phyloP scores from a whole-genome alignment of 2,797 vertebrate genomes.

The Heliangelus exortis region DNA sequence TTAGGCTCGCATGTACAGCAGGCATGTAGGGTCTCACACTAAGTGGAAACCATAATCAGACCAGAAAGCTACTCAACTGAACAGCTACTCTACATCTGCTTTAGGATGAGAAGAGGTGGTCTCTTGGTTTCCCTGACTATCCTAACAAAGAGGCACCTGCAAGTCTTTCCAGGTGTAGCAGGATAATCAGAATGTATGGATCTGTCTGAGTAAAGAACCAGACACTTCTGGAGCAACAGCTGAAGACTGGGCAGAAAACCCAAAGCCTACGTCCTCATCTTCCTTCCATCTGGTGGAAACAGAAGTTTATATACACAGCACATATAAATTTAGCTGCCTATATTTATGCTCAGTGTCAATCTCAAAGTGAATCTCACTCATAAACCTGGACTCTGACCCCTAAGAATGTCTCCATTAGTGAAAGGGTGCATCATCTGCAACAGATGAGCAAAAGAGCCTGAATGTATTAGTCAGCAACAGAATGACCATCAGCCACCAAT shows the following conservation, averaged over 20 bases:
- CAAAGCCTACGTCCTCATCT: background rate
- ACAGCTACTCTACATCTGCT: background rate
- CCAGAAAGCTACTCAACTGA: background rate
- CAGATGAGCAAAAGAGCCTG: background rate
- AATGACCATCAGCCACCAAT: background rate
- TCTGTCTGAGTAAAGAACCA: background rate
- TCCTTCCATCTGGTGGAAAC: background rate
- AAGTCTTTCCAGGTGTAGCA: background rate
- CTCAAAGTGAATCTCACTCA: background rate
- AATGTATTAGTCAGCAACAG: background rate
- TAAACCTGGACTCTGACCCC: background rate
- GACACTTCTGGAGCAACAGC: background rate
- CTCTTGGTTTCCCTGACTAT: background rate
- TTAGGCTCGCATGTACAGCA: background rate
- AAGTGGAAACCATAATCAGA: background rate
- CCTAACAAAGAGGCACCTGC: background rate
- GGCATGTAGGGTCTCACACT: background rate
- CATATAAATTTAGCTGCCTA: background rate
- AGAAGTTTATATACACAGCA: background rate
- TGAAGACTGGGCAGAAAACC: background rate
- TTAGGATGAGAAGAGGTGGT: background rate
- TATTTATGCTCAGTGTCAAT: background rate
- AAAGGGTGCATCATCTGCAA: background rate
- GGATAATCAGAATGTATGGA: background rate
- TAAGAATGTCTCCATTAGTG: background rate